Evolutionary conservation across 2,888 invertebrate genomes (phyloP).

Genomic region (Lasioglossum zephyrum): DNA sequence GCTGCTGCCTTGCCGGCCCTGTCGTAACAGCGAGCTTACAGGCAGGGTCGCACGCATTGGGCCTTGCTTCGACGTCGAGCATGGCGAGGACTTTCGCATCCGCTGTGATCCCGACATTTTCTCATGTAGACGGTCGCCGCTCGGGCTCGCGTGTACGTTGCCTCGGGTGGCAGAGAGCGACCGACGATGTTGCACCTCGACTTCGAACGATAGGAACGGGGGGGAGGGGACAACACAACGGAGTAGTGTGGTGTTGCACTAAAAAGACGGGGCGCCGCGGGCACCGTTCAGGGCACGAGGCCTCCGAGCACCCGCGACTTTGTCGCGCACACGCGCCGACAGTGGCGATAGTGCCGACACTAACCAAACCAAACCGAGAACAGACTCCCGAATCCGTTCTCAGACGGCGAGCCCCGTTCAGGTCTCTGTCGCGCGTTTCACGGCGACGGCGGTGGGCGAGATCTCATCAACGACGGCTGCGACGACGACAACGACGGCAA

Average conservation of each 20-base stretch:
- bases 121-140: constrained; percentile 71
- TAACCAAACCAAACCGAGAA: constrained; percentile 28
- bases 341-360: constrained; percentile 55
- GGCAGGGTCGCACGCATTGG: constrained; percentile 92
- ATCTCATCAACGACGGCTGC: constrained; percentile 45
- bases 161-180: neutral
- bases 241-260: constrained; percentile 47
- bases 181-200: constrained; percentile 5
- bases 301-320: constrained; percentile 68
- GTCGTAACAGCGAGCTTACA: constrained; percentile 90
- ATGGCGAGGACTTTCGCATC: constrained; percentile 89
- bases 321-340: constrained; percentile 69
- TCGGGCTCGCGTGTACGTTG: constrained; percentile 44
- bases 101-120: constrained; percentile 83
- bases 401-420: neutral
- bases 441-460: constrained; percentile 57
- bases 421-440: constrained; percentile 10
- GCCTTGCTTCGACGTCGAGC: constrained; percentile 87
- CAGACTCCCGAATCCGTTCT: constrained; percentile 43
- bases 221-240: neutral
- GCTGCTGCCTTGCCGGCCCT: constrained; percentile 86
- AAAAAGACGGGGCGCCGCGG: constrained; percentile 60
- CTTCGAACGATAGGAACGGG: neutral
- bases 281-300: constrained; percentile 72
- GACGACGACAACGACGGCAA: constrained; percentile 31